Evolutionary conservation across 2,888 invertebrate species (phyloP).

Genomic region (Theristus sp.): DNA sequence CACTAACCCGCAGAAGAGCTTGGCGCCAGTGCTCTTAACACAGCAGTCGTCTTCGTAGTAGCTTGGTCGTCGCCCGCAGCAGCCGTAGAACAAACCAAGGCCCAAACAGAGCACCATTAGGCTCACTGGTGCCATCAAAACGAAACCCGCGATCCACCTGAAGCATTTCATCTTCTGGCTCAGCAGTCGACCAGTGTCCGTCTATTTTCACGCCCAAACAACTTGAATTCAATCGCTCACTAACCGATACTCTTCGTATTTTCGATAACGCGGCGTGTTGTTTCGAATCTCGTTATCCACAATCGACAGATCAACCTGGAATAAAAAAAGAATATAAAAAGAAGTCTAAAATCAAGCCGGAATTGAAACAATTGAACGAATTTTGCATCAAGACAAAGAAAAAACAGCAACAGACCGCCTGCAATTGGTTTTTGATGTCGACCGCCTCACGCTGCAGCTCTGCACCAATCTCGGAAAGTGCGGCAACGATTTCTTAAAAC

Average conservation of each 20-base stretch:
- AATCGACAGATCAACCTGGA: not conserved
- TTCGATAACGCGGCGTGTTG: too few relatives aligned
- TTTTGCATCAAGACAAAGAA: too few relatives aligned
- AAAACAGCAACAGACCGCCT: too few relatives aligned
- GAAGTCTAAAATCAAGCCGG: too few relatives aligned
- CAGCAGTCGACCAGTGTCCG: too few relatives aligned
- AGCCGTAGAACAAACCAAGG: conserved; percentile 34
- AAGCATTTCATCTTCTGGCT: conserved; percentile 8
- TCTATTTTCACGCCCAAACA: too few relatives aligned
- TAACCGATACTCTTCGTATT: conserved; percentile 1
- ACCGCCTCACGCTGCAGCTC: not conserved
- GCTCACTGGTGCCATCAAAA: conserved; percentile 28
- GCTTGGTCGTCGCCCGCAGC: conserved; percentile 33
- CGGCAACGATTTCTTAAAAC: not conserved
- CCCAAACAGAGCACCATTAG: conserved; percentile 31
- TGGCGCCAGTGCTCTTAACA: conserved; percentile 32
- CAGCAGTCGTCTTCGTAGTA: conserved; percentile 33
- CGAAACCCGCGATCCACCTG: conserved; percentile 33
- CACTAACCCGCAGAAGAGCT: conserved; percentile 32
- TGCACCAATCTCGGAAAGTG: not conserved
- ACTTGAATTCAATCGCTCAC: too few relatives aligned
- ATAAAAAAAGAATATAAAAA: too few relatives aligned
- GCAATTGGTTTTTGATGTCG: not conserved
- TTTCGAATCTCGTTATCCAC: not conserved
- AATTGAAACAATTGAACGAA: too few relatives aligned